Evolutionary conservation across 2,797 vertebrate species (phyloP), one percentile per base, ranked within the genome.

Genomic region (Danio kyathit): DNA sequence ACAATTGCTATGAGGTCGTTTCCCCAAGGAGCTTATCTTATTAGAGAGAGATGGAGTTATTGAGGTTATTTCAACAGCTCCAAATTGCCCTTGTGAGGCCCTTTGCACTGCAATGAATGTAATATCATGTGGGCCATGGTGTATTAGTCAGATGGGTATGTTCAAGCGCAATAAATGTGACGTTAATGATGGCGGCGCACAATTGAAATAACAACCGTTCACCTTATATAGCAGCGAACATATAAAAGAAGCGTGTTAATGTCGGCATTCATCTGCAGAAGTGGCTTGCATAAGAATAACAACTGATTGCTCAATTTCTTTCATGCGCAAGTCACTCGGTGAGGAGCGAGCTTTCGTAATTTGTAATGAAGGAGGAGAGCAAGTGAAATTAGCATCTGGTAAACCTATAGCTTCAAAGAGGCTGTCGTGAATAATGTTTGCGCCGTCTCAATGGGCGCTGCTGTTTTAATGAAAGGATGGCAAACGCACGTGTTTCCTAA

Each of bases 21-120:
- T 54, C 87, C 82, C 83, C 64, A 76, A 77, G 87, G 84, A 87
- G 84, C 67, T 82, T 80, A 77, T 81, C 82, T 83, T 82, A 87
- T 84, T 85, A 87, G 72, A 76, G 87, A 88, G 89, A 86, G 87
- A 89, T 85, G 80, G 70, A 84, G 80, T 83, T 84, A 80, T 76
- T 79, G 69, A 85, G 84, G 82, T 84, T 87, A 86, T 87, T 88
- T 84, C 76, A 83, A 85, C 78, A 83, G 85, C 76, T 82, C 79
- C 76, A 85, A 86, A 85, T 84, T 83, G 81, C 85, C 80, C 86
- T 85, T 87, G 83, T 21, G 52, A 69, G 76, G 61, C 84, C 63
- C 49, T 84, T 82, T 85, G 82, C 65, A 85, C 85, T 69, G 71
- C 71, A 81, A 44, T 82, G 76, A 70, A 79, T 72, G 72, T 74